These are phyloP conservation scores for Tamias sibiricus DNA, from an alignment of 2,113 vertebrate species.

Conservation along the genomic window DNA sequence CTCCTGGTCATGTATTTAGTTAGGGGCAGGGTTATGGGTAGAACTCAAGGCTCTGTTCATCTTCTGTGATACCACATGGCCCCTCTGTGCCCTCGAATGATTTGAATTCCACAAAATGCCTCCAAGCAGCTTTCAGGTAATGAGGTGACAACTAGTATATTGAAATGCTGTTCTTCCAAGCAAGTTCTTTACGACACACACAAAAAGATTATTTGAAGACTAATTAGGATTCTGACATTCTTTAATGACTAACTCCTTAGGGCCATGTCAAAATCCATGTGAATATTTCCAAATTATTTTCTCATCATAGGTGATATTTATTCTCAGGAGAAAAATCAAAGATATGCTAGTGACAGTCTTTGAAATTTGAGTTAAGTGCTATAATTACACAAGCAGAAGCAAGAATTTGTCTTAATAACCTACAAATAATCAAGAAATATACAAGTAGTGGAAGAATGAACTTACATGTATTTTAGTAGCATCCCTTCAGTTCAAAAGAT, in stretches of 20 bases:
- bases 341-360: slow-evolving; percentile 7
- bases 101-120: slow-evolving; percentile 50
- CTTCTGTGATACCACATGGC: neutral
- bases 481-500: slow-evolving; percentile 11
- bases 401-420: slow-evolving; percentile 41
- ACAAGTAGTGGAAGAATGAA: neutral
- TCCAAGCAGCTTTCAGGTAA: slow-evolving; percentile 61
- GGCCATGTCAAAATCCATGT: slow-evolving; percentile 51
- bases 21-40: neutral
- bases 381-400: neutral
- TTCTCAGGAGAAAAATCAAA: slow-evolving; percentile 57
- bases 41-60: neutral
- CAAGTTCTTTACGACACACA: slow-evolving; percentile 14
- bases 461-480: slow-evolving; percentile 29
- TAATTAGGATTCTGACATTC: slow-evolving; percentile 68
- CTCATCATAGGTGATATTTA: slow-evolving; percentile 53
- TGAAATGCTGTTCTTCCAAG: slow-evolving; percentile 62
- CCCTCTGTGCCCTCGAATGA: neutral
- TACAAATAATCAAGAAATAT: slow-evolving; percentile 52
- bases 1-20: neutral
- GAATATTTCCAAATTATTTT: slow-evolving; percentile 59
- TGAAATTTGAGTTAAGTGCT: slow-evolving; percentile 58
- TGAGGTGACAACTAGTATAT: slow-evolving; percentile 51
- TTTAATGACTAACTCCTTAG: slow-evolving; percentile 48
- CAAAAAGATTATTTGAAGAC: slow-evolving; percentile 50